Evolutionary conservation across 2,888 invertebrate genomes (phyloP).

Genomic region (Siphonodentalium dalli): DNA sequence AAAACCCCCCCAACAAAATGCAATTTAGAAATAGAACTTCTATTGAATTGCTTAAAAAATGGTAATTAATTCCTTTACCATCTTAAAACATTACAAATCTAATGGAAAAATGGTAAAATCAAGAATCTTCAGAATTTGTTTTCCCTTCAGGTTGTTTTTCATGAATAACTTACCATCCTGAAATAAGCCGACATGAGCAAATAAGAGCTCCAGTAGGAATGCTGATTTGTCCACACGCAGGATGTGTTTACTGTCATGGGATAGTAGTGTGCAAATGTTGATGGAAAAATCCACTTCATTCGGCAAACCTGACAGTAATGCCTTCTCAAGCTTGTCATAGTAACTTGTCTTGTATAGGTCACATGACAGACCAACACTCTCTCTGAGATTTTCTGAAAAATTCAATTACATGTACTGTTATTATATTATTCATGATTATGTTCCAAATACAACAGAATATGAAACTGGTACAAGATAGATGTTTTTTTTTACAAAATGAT

Average conservation of each 20-base stretch:
- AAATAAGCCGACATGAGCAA: conserved; percentile 95
- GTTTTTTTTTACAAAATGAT: too few species aligned
- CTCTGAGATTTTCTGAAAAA: conserved; percentile 65
- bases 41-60: too few species aligned
- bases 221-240: conserved; percentile 86
- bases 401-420: neutral
- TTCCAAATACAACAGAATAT: neutral
- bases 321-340: conserved; percentile 86
- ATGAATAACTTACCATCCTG: conserved; percentile 80
- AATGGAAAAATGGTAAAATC: too few species aligned
- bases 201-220: conserved; percentile 83
- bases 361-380: conserved; percentile 74
- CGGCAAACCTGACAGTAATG: conserved; percentile 92
- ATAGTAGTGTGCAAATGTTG: conserved; percentile 93
- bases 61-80: too few species aligned
- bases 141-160: too few species aligned
- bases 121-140: too few species aligned
- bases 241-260: conserved; percentile 90
- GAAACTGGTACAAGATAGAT: too few species aligned
- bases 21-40: too few species aligned
- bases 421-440: neutral
- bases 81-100: too few species aligned
- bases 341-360: conserved; percentile 71
- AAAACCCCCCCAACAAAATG: too few species aligned
- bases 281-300: conserved; percentile 99